Base-by-base conservation (phyloP, 92 coral and sea anemone species). In the Porites evermanni region DNA sequence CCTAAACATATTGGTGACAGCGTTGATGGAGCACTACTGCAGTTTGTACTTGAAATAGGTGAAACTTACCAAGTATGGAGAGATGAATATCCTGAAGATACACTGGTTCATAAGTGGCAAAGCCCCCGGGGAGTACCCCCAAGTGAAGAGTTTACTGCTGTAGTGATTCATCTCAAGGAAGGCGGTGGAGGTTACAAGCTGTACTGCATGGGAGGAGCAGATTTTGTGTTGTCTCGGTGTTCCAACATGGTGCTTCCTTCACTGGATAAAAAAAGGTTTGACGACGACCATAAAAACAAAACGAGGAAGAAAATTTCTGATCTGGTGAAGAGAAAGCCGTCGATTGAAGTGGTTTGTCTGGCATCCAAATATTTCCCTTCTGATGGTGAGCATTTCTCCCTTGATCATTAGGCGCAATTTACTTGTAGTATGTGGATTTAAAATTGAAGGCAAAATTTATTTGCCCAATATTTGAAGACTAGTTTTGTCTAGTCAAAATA, bases 11-110 rank as follows among this genome's bases (percentile, higher is more conserved):
- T 91, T 54, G 99, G 99, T 16, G 94, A 95, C 86, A 93, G 94
- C 69, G 91, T 86, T 1, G 99, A 97, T 67, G 89, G 99, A 52
- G 98, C 99, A 8, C 88, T 97, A 58, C 92, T 97, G 53, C 97
- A 95, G 83, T 92, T 97, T 63, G 80, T 93, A 4, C 90, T 92
- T 9, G 93, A 95, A 66, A 78, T 97, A 65, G 92, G 94, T 0
- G 95, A 90, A 78, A 87, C 95, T 12, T 97, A 97, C 75, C 97
- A 93, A 70, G 71, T 89, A 64, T 93, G 93, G 91, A 84, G 99
- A 72, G 99, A 95, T 61, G 93, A 95, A 75, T 89, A 90, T 64
- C 98, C 98, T 5, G 95, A 95, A 74, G 97, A 93, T 83, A 18
- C 77, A 18, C 88, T 89, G 73, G 85, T 97, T n/a, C 79, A 84